Base-by-base conservation (phyloP, 2,888 invertebrate genomes). In the Diplolepis rosae region DNA sequence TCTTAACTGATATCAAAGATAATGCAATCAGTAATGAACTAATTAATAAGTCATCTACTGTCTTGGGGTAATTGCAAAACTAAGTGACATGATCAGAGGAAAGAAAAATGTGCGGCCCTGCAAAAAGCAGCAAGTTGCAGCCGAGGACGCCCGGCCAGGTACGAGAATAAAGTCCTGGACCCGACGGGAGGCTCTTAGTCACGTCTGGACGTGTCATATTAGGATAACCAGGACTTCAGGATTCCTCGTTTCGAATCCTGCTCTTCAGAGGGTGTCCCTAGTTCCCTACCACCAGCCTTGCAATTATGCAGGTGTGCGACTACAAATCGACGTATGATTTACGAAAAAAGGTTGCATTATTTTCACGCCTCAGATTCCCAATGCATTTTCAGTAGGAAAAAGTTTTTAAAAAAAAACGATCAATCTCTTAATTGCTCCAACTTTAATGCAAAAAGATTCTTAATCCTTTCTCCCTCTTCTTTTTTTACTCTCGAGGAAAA, bases 171-270 rank as follows among this genome's bases (percentile, higher is more conserved):
- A 68, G 32, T 78, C 68, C 74, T 73, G 79, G 52, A 77, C 78
- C 67, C 79, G 48, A 73, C 78, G 77, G 77, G 77, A 76, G 72
- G 69, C 73, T 75, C 72, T 76, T 68, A 75, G 72, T 56, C 75
- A 61, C 73, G 76, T 76, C 70, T 69, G 72, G 45, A 78, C 69
- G 70, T 77, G 79, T 80, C 79, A 76, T 74, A 82, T 82, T 80
- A 81, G 76, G 78, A 75, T 76, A 79, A 79, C 78, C 75, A 74
- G 76, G 70, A 77, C 61, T 39, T 61, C 6, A 39, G 39, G 61
- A 61, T 61, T 61, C 39, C 39, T 39, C 39, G n/a, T n/a, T n/a
- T n/a, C n/a, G 13, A 22, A 35, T 39, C 24, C 32, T n/a, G 3
- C 18, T 54, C 24, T n/a, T 27, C n/a, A 22, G 56, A 35, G 56